Conservation (phyloP, 2,113 vertebrate species). For the Mohoua ochrocephala region DNA sequence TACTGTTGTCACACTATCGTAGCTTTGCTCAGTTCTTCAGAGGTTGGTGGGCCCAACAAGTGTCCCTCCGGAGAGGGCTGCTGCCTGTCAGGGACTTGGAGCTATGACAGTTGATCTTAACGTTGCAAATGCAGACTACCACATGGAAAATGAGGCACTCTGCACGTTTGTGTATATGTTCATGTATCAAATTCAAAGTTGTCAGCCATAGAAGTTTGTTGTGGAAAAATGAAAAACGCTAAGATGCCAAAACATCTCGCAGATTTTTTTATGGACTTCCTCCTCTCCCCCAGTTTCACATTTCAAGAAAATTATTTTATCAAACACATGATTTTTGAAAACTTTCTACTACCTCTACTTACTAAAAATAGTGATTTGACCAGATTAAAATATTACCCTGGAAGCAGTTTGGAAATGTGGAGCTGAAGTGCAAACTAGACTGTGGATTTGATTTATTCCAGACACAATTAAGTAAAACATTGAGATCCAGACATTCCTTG, state of each 20-base stretch:
- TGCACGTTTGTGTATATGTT: neutral
- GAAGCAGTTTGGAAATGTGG: neutral
- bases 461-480: neutral
- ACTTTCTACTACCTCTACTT: neutral
- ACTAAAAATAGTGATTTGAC: neutral
- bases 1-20: neutral
- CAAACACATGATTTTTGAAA: neutral
- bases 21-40: neutral
- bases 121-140: neutral
- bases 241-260: neutral
- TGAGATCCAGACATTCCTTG: neutral
- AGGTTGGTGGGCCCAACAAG: neutral
- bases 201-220: neutral
- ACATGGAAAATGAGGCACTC: neutral
- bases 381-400: neutral
- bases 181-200: neutral
- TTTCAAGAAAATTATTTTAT: neutral
- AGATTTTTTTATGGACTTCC: neutral
- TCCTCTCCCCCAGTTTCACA: neutral
- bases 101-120: neutral
- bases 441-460: slow-evolving; percentile 18
- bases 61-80: neutral
- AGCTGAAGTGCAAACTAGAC: neutral
- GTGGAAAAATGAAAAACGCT: neutral
- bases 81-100: neutral